Percentiles rank a stretch among this genome's conserved stretches.
Evolutionary conservation across 1,140 invertebrate species (phyloP).

Genomic region (Plodia interpunctella): DNA sequence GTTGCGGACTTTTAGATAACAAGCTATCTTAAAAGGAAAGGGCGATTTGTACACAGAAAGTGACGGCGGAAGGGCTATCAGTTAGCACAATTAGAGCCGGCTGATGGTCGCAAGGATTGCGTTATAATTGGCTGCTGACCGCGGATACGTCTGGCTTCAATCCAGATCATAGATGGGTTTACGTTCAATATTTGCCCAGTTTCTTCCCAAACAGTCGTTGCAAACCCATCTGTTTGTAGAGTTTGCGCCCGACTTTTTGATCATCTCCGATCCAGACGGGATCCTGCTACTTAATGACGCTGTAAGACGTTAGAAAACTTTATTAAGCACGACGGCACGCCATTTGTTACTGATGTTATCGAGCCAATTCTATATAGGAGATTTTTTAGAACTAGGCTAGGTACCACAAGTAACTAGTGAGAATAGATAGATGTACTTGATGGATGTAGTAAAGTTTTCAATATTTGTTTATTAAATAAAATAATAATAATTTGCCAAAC

Average conservation of each 20-base stretch:
- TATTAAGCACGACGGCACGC: neutral
- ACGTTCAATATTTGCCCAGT: too few species aligned
- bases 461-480: too few species aligned
- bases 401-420: too few species aligned
- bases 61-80: constrained; percentile 34
- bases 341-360: neutral
- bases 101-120: neutral
- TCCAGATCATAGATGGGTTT: too few species aligned
- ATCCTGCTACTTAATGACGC: neutral
- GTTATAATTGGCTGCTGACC: constrained; percentile 2
- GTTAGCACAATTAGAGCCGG: constrained; percentile 39
- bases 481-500: too few species aligned
- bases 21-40: constrained; percentile 2
- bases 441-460: too few species aligned
- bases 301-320: neutral
- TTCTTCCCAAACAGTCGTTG: too few species aligned
- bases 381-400: too few species aligned
- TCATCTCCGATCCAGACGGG: neutral
- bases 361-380: neutral
- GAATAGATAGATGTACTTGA: too few species aligned
- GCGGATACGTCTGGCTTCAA: neutral
- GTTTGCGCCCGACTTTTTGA: too few species aligned
- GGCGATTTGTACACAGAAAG: constrained; percentile 8
- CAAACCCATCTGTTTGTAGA: too few species aligned
- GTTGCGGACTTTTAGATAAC: neutral